Percentiles rank a stretch among this genome's conserved stretches.
phyloP scores from a whole-genome alignment of 2,113 vertebrate genomes.

The Piaya cayana region DNA sequence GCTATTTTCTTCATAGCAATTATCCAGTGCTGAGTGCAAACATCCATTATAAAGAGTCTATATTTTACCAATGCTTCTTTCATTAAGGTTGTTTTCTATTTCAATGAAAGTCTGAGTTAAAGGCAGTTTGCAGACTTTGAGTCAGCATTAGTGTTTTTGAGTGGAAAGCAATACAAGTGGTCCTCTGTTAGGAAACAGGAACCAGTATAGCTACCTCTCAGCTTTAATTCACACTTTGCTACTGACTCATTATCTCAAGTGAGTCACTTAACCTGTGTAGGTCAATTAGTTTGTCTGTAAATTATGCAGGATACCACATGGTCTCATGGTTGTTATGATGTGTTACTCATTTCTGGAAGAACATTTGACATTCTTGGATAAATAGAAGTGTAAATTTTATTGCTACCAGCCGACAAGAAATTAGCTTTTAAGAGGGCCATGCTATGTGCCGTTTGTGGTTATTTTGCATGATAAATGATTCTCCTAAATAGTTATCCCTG shows the following conservation, averaged over 20 bases:
- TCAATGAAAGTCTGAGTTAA: background rate
- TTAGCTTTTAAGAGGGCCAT: background rate
- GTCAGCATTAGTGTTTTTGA: background rate
- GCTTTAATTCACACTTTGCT: background rate
- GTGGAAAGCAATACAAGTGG: accelerated
- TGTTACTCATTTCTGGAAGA: background rate
- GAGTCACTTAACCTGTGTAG: background rate
- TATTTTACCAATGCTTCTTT: background rate
- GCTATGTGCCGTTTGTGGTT: background rate
- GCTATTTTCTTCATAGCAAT: background rate
- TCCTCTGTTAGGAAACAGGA: background rate
- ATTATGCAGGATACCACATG: background rate
- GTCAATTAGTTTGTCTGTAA: background rate
- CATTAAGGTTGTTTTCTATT: background rate
- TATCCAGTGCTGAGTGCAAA: background rate
- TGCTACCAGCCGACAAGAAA: background rate
- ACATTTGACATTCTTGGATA: background rate
- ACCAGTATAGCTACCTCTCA: background rate
- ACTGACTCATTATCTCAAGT: background rate
- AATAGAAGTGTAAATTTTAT: background rate
- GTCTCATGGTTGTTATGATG: background rate
- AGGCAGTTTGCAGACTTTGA: background rate
- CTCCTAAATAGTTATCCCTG: background rate
- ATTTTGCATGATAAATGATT: background rate
- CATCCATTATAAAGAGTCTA: background rate